Evolutionary conservation across 1,140 invertebrate genomes (phyloP).

Genomic region (Nasonia longicornis): DNA sequence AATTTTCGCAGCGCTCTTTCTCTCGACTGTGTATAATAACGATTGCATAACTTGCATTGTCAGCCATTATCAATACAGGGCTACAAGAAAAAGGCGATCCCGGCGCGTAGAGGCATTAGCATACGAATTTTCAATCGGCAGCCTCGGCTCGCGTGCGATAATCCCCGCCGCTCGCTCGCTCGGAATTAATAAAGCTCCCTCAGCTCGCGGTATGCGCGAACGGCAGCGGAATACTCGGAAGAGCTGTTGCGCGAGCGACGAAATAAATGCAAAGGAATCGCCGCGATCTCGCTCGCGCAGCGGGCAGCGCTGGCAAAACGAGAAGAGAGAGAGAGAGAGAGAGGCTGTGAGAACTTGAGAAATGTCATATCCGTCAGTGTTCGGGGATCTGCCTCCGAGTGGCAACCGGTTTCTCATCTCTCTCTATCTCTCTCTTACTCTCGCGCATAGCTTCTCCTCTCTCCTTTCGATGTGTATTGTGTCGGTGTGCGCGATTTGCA

Average conservation of each 20-base stretch:
- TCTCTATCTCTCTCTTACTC: not conserved
- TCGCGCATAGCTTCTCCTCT: conserved; percentile 44
- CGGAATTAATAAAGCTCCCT: conserved; percentile 26
- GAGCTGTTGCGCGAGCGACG: conserved; percentile 17
- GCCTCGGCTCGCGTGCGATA: not conserved
- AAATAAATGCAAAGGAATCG: conserved; percentile 45
- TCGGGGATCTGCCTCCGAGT: conserved; percentile 48
- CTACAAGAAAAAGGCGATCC: not conserved
- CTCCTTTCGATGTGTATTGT: conserved; percentile 23
- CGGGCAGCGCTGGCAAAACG: not conserved
- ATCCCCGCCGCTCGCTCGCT: not conserved
- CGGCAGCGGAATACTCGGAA: conserved; percentile 32
- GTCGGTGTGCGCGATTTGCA: conserved; percentile 49
- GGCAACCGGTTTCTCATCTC: conserved; percentile 14
- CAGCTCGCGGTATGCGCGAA: not conserved
- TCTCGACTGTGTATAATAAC: not conserved
- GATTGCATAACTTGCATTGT: not conserved
- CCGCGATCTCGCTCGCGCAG: not conserved
- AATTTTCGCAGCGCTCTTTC: not conserved
- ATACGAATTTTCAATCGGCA: conserved; percentile 21
- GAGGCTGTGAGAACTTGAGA: conserved; percentile 58
- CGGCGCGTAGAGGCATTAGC: not conserved
- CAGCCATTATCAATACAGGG: not conserved
- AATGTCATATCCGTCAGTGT: conserved; percentile 65
- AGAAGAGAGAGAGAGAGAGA: conserved; percentile 40